Conservation (phyloP, 2,113 vertebrate genomes). For the Galbula dea region DNA sequence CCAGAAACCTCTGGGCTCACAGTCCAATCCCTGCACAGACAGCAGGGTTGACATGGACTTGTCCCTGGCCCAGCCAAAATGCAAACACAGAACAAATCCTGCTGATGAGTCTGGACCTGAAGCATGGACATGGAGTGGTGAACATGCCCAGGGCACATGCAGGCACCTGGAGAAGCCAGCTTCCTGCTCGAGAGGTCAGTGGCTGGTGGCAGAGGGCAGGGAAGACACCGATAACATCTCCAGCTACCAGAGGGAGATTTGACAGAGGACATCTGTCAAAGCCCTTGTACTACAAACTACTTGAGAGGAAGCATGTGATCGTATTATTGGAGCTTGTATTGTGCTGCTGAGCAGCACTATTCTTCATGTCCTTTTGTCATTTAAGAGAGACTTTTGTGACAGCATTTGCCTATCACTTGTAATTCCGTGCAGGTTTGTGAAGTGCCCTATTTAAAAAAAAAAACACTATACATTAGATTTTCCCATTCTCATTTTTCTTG, state of each 20-base stretch:
- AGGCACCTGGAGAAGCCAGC: not conserved
- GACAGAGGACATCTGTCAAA: constrained; percentile 50
- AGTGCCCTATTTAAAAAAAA: constrained; percentile 17
- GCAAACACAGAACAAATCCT: not conserved
- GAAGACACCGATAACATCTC: not conserved
- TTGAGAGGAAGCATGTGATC: not conserved
- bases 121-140: fast-evolving
- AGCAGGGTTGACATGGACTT: fast-evolving
- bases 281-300: constrained; percentile 2
- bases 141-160: not conserved
- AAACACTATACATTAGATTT: constrained; percentile 10
- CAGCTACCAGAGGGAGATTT: not conserved
- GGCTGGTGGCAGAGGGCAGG: not conserved
- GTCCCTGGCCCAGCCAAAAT: not conserved
- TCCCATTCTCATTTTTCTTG: constrained; percentile 60
- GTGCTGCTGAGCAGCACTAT: constrained; percentile 30
- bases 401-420: constrained; percentile 43
- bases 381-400: constrained; percentile 58
- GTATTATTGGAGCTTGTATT: constrained; percentile 29
- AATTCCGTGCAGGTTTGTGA: constrained; percentile 35
- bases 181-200: not conserved
- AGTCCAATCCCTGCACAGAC: too few relatives aligned
- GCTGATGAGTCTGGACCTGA: not conserved
- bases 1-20: not conserved
- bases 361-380: constrained; percentile 55